Evolutionary conservation across 2,888 invertebrate genomes (phyloP).

Genomic region (Entomobrya proxima): DNA sequence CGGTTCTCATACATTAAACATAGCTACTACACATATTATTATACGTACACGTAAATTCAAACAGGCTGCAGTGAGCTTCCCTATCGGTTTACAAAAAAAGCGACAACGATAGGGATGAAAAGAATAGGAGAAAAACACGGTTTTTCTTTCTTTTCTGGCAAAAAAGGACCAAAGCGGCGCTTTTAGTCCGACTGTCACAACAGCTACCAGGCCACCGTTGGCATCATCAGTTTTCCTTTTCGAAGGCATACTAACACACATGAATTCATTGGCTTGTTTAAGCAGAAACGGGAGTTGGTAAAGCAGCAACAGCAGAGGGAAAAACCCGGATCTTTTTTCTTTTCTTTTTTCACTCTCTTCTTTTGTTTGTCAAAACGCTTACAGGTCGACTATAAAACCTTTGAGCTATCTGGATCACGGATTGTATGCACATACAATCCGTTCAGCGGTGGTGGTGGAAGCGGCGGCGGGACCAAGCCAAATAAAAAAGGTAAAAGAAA

Average conservation of each 20-base stretch:
- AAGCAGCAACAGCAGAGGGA: neutral
- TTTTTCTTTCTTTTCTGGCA: no score
- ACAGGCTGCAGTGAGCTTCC: no score
- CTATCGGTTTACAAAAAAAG: no score
- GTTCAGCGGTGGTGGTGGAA: neutral
- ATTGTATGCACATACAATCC: constrained; percentile 17
- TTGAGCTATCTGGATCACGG: constrained; percentile 41
- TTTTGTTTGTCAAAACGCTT: constrained; percentile 52
- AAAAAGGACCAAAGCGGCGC: no score
- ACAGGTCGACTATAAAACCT: constrained; percentile 52
- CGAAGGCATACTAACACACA: constrained; percentile 18
- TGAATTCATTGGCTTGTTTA: constrained; percentile 41
- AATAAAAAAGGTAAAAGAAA: neutral
- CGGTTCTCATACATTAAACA: constrained; percentile 49
- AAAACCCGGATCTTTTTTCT: constrained; percentile 15
- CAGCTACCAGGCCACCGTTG: neutral
- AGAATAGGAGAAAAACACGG: no score
- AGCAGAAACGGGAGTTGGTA: neutral
- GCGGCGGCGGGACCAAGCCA: no score
- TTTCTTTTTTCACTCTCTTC: neutral
- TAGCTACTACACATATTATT: neutral
- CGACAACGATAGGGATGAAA: no score
- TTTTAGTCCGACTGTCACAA: neutral
- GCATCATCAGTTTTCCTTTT: constrained; percentile 9
- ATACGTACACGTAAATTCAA: no score